Evolutionary conservation across 2,888 invertebrate genomes (phyloP).

Genomic region (Psylliodes chrysocephalus): DNA sequence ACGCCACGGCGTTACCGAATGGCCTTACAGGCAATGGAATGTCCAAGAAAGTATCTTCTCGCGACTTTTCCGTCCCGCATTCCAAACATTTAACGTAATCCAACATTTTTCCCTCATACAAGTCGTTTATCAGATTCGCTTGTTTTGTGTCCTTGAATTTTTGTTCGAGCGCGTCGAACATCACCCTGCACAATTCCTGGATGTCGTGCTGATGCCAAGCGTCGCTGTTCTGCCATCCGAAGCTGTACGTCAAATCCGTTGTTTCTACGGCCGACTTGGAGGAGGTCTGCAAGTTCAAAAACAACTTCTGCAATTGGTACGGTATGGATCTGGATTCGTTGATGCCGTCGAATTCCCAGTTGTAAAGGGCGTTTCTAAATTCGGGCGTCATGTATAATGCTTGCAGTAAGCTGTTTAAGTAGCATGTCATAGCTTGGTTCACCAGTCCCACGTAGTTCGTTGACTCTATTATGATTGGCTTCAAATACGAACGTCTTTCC

Average conservation of each 20-base stretch:
- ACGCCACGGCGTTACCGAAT: constrained; percentile 80
- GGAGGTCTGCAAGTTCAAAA: constrained; percentile 86
- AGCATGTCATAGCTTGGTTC: constrained; percentile 94
- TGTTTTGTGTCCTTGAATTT: constrained; percentile 86
- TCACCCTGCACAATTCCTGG: constrained; percentile 70
- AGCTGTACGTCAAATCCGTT: constrained; percentile 85
- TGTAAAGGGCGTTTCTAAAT: constrained; percentile 88
- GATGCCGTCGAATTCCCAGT: constrained; percentile 81
- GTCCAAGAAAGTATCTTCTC: constrained; percentile 86
- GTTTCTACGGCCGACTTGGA: constrained; percentile 84
- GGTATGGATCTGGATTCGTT: constrained; percentile 82
- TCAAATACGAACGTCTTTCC: constrained; percentile 29
- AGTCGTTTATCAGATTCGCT: constrained; percentile 81
- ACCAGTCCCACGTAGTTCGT: constrained; percentile 79
- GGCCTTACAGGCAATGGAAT: constrained; percentile 87
- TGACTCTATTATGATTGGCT: constrained; percentile 45
- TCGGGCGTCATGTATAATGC: constrained; percentile 93
- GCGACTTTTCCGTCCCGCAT: constrained; percentile 83
- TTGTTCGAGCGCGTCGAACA: constrained; percentile 89
- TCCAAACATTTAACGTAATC: constrained; percentile 91
- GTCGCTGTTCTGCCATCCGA: constrained; percentile 89
- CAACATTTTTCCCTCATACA: constrained; percentile 81
- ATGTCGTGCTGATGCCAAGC: constrained; percentile 95
- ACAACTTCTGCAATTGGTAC: constrained; percentile 86
- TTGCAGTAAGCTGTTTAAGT: constrained; percentile 88